Evolutionary conservation across 2,797 vertebrate genomes (phyloP).

Genomic region (Okamejei kenojei): DNA sequence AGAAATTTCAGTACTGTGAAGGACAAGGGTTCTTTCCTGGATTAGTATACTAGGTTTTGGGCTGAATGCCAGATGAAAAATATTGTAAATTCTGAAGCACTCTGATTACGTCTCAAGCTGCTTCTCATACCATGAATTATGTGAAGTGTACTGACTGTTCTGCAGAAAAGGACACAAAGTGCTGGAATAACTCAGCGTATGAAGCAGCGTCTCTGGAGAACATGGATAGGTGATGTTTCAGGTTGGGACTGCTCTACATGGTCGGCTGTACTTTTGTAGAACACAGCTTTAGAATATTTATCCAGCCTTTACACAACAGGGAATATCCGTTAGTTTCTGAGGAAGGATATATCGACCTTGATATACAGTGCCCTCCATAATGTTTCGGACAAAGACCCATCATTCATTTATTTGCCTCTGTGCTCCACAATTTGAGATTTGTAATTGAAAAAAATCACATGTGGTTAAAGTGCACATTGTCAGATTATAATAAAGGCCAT

Average conservation of each 20-base stretch:
- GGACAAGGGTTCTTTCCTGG: neutral
- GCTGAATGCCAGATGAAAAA: neutral
- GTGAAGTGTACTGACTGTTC: neutral
- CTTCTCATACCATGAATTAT: neutral
- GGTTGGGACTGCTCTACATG: neutral
- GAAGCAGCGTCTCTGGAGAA: no score
- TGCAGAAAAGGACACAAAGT: neutral
- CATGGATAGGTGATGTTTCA: no score
- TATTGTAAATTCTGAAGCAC: no score
- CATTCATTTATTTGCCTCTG: no score
- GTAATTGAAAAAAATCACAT: no score
- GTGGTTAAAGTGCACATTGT: no score
- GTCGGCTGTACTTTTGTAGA: neutral
- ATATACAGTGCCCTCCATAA: no score
- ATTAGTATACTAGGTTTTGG: neutral
- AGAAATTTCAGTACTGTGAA: neutral
- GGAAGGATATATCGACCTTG: neutral
- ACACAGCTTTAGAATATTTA: neutral
- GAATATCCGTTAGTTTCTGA: neutral
- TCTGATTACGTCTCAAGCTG: neutral
- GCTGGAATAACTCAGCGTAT: no score
- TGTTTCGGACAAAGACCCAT: no score
- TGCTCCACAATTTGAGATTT: no score
- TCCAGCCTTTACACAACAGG: neutral
- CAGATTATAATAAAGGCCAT: no score